Evolutionary conservation across 2,113 vertebrate species (phyloP), one percentile per base, ranked within the genome.

Genomic region (Hiodon tergisus): DNA sequence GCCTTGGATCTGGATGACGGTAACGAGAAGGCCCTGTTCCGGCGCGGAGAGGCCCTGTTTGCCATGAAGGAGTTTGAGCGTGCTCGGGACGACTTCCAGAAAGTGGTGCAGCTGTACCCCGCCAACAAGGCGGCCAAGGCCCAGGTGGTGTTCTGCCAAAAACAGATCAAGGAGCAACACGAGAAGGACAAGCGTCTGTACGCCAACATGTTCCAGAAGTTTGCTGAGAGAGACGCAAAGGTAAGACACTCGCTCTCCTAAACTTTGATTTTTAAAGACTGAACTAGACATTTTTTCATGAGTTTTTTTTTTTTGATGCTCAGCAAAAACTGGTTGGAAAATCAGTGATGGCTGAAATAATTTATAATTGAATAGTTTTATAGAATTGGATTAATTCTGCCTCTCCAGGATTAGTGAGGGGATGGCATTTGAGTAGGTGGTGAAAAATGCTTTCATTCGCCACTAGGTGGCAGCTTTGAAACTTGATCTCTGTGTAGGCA

Each of bases 151-250:
- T 77, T 93, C 52, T 98, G 96, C 86, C 96, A 98, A 86, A 94
- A 95, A 78, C 92, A 92, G 46, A 90, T 98, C 59, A 93, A 94
- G 72, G 93, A 93, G 83, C 96, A 99, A 85, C 94, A 95, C 0
- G 95, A 97, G 72, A 93, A 93, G 74, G 97, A 99, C 84, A 98
- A 98, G 69, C 95, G 92, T 81, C 93, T 95, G 75, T 99, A 98
- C 0, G 97, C 96, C 82, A 98, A 98, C 85, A 99, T 99, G 97
- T 99, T 99, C 81, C 92, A 97, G 83, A 96, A 94, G 83, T 93
- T 99, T 73, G 94, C 94, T 10, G 94, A 94, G 80, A 91, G 93
- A 72, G 96, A 98, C 68, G 79, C 90, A 6, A 98, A 96, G 91
- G 97, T 96, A 67, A 89, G 76, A 2, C 51, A 4, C 1, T 57